These are phyloP conservation scores for Archips xylosteana DNA, from an alignment of 2,888 invertebrate genomes.

Conservation along the genomic window DNA sequence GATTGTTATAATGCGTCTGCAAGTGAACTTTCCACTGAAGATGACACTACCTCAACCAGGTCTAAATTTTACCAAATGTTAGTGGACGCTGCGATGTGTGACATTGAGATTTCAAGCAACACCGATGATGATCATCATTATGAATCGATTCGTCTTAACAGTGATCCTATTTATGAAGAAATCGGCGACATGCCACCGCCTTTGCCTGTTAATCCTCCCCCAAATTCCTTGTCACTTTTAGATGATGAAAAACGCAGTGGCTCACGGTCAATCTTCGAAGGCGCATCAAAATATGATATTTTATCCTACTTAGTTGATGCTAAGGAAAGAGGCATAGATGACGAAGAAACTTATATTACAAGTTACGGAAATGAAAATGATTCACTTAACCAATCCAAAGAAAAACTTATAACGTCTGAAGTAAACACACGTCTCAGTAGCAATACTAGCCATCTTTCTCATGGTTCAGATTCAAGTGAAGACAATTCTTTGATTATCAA, in stretches of 20 bases:
- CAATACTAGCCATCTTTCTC: constrained; percentile 91
- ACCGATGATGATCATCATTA: constrained; percentile 89
- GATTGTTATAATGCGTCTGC: constrained; percentile 91
- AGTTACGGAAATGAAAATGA: constrained; percentile 84
- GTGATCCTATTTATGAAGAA: constrained; percentile 92
- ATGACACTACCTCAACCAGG: constrained; percentile 87
- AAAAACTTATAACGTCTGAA: constrained; percentile 83
- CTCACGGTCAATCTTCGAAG: constrained; percentile 90
- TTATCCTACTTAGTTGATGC: constrained; percentile 95
- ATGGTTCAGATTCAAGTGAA: constrained; percentile 94
- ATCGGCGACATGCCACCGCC: constrained; percentile 92
- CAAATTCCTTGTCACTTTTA: constrained; percentile 87
- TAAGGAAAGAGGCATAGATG: constrained; percentile 90
- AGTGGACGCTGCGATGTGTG: constrained; percentile 89
- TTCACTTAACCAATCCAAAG: constrained; percentile 83
- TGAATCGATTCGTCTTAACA: constrained; percentile 88
- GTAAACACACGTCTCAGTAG: constrained; percentile 85
- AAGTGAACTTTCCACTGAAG: constrained; percentile 87
- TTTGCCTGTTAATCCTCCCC: constrained; percentile 91
- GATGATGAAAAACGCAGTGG: constrained; percentile 90
- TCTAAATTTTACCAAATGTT: constrained; percentile 91
- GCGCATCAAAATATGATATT: constrained; percentile 95
- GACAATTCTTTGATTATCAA: constrained; percentile 90
- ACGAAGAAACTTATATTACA: constrained; percentile 90
- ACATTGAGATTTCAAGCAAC: constrained; percentile 87